These are phyloP conservation scores for Machimus atricapillus DNA, from an alignment of 2,888 invertebrate species.

Conservation along the genomic window DNA sequence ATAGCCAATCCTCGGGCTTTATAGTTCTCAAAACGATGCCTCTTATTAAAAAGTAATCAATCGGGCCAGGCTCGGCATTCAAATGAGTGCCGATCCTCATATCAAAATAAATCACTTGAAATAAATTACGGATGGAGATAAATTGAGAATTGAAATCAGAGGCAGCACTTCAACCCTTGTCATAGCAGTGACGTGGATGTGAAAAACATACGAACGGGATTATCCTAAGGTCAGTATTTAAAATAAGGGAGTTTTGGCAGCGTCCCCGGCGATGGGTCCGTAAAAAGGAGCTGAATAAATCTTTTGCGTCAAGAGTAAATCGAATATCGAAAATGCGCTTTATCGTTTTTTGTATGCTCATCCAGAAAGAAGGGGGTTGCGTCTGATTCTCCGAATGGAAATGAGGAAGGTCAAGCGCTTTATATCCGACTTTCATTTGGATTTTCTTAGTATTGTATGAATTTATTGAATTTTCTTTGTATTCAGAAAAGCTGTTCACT, in stretches of 20 bases:
- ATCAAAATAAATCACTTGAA: slow-evolving; percentile 32
- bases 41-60: slow-evolving; percentile 32
- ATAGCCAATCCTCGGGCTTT: background rate
- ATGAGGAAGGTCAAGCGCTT: background rate
- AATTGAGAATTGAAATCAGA: slow-evolving; percentile 20
- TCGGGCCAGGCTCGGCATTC: background rate
- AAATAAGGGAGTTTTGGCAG: background rate
- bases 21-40: slow-evolving; percentile 2
- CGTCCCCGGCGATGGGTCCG: background rate
- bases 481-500: background rate
- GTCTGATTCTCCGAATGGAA: background rate
- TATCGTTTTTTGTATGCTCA: background rate
- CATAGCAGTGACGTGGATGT: slow-evolving; percentile 14
- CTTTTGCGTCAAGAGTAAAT: background rate
- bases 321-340: background rate
- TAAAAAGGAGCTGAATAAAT: background rate
- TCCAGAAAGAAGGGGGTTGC: background rate
- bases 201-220: background rate
- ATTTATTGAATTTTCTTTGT: background rate
- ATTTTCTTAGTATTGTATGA: background rate
- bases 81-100: slow-evolving; percentile 27
- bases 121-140: slow-evolving; percentile 26
- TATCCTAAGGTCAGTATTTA: background rate
- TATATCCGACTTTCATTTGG: background rate
- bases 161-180: slow-evolving; percentile 19